A percentile compares a stretch with the other conserved stretches of the same genome.
Conservation (phyloP, 2,113 vertebrate species). For the Cyphomyrus plagiostoma region DNA sequence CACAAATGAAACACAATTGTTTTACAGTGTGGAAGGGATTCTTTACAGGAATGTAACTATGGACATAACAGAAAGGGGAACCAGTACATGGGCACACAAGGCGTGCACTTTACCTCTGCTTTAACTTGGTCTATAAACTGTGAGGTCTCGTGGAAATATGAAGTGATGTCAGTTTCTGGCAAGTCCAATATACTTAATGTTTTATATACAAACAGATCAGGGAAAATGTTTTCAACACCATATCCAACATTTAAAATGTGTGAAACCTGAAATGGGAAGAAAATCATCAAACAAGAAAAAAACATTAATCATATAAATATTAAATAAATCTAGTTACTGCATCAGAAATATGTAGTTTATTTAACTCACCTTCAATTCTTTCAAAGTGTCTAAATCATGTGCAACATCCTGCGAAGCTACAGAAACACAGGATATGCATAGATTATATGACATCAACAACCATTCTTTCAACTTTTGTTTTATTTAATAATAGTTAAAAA, state of each 20-base stretch:
- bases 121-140: constrained; percentile 82
- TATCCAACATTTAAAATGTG: constrained; percentile 90
- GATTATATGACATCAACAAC: not conserved
- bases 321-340: not conserved
- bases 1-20: not conserved
- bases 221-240: constrained; percentile 85
- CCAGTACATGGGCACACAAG: not conserved
- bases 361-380: constrained; percentile 70
- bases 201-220: constrained; percentile 64
- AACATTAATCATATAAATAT: not conserved
- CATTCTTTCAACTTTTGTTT: not conserved
- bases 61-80: not conserved
- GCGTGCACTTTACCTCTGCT: constrained; percentile 63
- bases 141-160: constrained; percentile 80
- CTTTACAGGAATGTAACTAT: not conserved
- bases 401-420: constrained; percentile 88
- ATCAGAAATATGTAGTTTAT: not conserved
- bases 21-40: not conserved
- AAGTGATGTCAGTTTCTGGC: constrained; percentile 76
- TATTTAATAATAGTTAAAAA: not conserved
- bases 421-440: not conserved
- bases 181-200: constrained; percentile 80
- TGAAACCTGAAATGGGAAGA: constrained; percentile 69
- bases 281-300: not conserved
- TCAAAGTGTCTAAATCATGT: constrained; percentile 78